Evolutionary conservation across 2,797 vertebrate species (phyloP), one percentile per base, ranked within the genome.

Genomic region (Knipowitschia caucasica): DNA sequence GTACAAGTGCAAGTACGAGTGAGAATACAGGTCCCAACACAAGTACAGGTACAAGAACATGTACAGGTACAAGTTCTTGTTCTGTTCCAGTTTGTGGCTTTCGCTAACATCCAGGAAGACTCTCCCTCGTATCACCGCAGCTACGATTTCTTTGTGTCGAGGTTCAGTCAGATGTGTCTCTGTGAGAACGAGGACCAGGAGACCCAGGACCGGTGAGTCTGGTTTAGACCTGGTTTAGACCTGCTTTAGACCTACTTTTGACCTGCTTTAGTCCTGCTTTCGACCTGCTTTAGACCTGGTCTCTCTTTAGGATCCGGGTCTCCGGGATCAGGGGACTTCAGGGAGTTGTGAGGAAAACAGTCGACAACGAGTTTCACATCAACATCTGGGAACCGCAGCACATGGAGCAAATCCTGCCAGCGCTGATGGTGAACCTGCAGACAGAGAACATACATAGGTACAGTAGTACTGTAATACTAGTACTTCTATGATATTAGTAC

Each of bases 381-480:
- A 96, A 96, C 56, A 98, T 98, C 76, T 98, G 95, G 95, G 94
- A 98, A 64, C 92, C 93, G 0, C 92, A 92, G 50, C 95, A 98
- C 86, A 97, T 97, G 94, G 94, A 97, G 70, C 95, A 96, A 86
- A 97, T 97, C 0, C 93, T 97, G 0, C 94, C 95, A 0, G 95
- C 95, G 0, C 85, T 98, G 72, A 61, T 85, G 73, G 75, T 79
- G 51, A 83, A 85, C 66, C 73, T 83, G 56, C 64, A 81, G 68
- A 61, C 39, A 53, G 56, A 57, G 3, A 20, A 49, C n/a, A 20
- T 14, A 1, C 0, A 30, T 70, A 77, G 67, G 69, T 72, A 43
- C 40, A 10, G 12, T 1, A 35, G 2, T 20, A 20, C 36, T 38
- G 15, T 35, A 35, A 5, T 35, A 15, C 14, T 35, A 2, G 2